Evolutionary conservation across 2,888 invertebrate genomes (phyloP), one percentile per base, ranked within the genome.

Genomic region (Mayetiola destructor): DNA sequence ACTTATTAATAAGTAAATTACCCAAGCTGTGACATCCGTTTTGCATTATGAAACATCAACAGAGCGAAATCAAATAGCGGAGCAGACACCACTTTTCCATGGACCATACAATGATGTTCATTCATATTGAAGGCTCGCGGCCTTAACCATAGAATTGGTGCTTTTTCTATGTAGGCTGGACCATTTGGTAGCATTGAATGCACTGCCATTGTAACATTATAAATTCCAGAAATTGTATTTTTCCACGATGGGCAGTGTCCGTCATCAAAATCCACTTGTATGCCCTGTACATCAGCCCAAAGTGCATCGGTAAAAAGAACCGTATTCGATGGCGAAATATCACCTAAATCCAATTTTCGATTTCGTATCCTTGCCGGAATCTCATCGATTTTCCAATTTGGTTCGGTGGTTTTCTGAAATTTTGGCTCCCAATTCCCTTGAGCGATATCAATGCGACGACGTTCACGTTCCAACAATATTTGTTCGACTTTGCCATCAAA

Each of bases 91-190:
- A 77, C 76, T 66, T 76, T 77, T 1, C 80, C 80, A 63, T 78
- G 73, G 66, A 78, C 78, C 69, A 78, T 68, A 62, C 81, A 74
- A 64, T 81, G 78, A 65, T 80, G 79, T 66, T 85, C 84, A 55
- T 78, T 76, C 75, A 85, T 81, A 68, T 85, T 84, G 83, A 84
- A 85, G 42, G 84, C 84, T 63, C 84, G 73, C 0, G 85, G 84
- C 59, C 85, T 71, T 12, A 85, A 68, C 77, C 84, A 80, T 58
- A 84, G 67, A 8, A 81, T 69, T 0, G 84, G 84, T 48, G 77
- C 76, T 20, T 77, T 73, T 9, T 69, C 67, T 23, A 80, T 72
- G 58, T 71, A 73, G 1, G 69, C 60, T 0, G 78, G 78, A 5
- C 77, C 76, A 30, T 77, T 76, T 2, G 69, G 66, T 3, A 80